Conservation (phyloP, 2,888 invertebrate species). For the Leptopilina syphax region DNA sequence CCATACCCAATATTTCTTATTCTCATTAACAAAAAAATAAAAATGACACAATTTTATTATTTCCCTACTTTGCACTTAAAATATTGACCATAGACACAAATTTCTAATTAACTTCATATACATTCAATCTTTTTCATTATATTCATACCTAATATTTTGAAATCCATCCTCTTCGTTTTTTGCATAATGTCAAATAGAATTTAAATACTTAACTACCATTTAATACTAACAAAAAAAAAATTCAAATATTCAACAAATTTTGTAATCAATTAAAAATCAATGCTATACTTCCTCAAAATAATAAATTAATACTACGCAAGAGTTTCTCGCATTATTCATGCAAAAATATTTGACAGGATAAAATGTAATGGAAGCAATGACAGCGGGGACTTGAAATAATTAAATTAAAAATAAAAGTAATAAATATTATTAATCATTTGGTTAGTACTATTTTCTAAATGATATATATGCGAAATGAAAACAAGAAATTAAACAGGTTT, state of each 20-base stretch:
- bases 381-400: slow-evolving; percentile 6
- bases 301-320: background rate
- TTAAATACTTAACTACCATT: too few species aligned
- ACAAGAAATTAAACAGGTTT: slow-evolving; percentile 37
- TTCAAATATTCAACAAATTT: too few species aligned
- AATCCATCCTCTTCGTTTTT: too few species aligned
- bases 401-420: slow-evolving; percentile 19
- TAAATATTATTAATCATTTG: slow-evolving; percentile 30
- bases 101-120: too few species aligned
- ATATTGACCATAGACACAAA: too few species aligned
- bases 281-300: background rate
- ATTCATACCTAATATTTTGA: too few species aligned
- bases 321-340: slow-evolving; percentile 1
- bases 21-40: background rate
- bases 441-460: slow-evolving; percentile 25
- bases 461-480: slow-evolving; percentile 32
- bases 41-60: too few species aligned
- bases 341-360: background rate
- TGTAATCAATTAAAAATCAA: too few species aligned
- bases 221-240: too few species aligned
- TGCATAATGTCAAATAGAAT: too few species aligned
- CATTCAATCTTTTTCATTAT: too few species aligned
- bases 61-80: too few species aligned
- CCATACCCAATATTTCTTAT: background rate
- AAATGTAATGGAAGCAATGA: slow-evolving; percentile 26